Evolutionary conservation across 1,140 invertebrate genomes (phyloP), one percentile per base, ranked within the genome.

Genomic region (Aphelenchoides avenae): DNA sequence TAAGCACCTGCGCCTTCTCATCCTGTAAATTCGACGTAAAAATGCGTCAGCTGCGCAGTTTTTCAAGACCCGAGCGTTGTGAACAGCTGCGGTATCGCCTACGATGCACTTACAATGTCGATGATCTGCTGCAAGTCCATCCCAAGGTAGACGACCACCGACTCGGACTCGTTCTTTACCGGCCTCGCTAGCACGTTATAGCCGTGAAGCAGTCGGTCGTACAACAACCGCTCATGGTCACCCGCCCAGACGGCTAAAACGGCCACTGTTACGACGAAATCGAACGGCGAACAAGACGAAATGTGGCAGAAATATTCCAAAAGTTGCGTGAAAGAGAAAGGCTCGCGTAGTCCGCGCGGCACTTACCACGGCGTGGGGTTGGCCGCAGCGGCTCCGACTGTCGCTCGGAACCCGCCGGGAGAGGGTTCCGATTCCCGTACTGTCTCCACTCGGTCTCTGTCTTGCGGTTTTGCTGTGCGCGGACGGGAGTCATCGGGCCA

Each of bases 1-100:
- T 81, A 18, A 84, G 69, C 6, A 84, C 82, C 73, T 84, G 84
- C 62, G 84, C 83, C 64, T 85, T 84, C 64, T 84, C 84, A 66
- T 85, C 84, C 82, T 83, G 30, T n/a, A n/a, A n/a, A n/a, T n/a
- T n/a, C n/a, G n/a, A n/a, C n/a, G n/a, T n/a, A n/a, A n/a, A n/a
- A n/a, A n/a, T n/a, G n/a, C n/a, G n/a, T n/a, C n/a, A n/a, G n/a
- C n/a, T n/a, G n/a, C n/a, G n/a, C n/a, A n/a, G n/a, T n/a, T n/a
- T n/a, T n/a, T n/a, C n/a, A 24, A n/a, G n/a, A n/a, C n/a, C n/a
- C 22, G 31, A 53, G 26, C 1, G 39, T 39, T 3, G 43, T 3
- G 22, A 52, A 30, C 13, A 52, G 11, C 18, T 20, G 9, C 49
- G 53, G 26, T 36, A 29, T 9, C 11, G 13, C n/a, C 30, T 40